phyloP scores from a whole-genome alignment of 2,113 vertebrate species.

The Gopherus evgoodei region DNA sequence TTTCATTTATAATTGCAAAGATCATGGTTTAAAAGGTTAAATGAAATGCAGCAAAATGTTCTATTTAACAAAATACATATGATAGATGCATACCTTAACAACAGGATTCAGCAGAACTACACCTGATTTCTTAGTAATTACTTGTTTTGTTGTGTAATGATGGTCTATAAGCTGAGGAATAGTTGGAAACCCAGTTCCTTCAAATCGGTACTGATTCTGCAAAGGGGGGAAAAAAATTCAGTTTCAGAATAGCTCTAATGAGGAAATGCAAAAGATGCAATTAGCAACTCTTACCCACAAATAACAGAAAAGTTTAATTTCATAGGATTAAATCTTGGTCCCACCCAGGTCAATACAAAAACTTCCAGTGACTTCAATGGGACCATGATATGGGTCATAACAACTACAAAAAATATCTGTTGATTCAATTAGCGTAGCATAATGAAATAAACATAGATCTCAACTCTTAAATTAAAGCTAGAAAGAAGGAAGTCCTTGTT shows the following conservation, averaged over 20 bases:
- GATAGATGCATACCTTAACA: constrained; percentile 84
- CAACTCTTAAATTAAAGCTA: not conserved
- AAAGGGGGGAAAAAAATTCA: constrained; percentile 28
- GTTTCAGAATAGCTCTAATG: not conserved
- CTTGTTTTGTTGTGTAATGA: constrained; percentile 94
- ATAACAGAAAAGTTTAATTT: not conserved
- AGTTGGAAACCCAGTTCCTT: constrained; percentile 94
- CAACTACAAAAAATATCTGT: not conserved
- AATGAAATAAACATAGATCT: not conserved
- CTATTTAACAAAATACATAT: not conserved
- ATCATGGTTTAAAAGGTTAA: not conserved
- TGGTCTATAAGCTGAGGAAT: constrained; percentile 98
- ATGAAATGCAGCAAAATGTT: not conserved
- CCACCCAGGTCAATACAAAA: not conserved
- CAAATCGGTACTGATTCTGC: constrained; percentile 95
- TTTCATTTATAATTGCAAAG: not conserved
- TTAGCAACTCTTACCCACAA: not conserved
- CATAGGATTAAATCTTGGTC: not conserved
- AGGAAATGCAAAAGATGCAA: not conserved
- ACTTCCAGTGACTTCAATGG: not conserved
- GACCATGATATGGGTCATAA: not conserved
- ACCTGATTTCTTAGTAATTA: constrained; percentile 98
- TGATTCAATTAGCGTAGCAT: not conserved
- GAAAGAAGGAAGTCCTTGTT: not conserved
- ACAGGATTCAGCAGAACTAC: constrained; percentile 94